phyloP scores from a whole-genome alignment of 1,140 invertebrate species.

The Hyles vespertilio region DNA sequence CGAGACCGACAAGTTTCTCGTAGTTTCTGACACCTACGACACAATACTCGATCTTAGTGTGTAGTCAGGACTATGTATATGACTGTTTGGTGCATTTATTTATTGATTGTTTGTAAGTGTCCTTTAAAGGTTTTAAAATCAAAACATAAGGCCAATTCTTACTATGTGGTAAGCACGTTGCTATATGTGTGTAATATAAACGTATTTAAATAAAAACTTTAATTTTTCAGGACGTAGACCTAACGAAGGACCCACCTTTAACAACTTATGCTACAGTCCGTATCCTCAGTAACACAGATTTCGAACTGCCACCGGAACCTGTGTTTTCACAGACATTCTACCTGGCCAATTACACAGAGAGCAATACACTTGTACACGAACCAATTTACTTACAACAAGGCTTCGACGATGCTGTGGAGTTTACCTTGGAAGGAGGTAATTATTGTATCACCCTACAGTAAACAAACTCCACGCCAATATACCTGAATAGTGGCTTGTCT shows the following conservation, averaged over 20 bases:
- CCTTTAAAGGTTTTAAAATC: too few relatives aligned
- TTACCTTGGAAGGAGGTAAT: slow-evolving; percentile 44
- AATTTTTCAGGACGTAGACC: slow-evolving; percentile 44
- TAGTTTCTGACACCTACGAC: too few relatives aligned
- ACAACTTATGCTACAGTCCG: slow-evolving; percentile 34
- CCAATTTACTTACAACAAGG: slow-evolving; percentile 45
- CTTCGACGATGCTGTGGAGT: slow-evolving; percentile 40
- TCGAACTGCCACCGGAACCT: slow-evolving; percentile 49
- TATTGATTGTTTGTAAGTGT: too few relatives aligned
- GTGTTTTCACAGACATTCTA: slow-evolving; percentile 51
- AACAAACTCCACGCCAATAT: too few relatives aligned
- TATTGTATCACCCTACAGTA: not conserved
- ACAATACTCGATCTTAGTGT: too few relatives aligned
- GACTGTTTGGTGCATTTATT: too few relatives aligned
- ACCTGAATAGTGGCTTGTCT: too few relatives aligned
- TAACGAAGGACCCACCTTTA: slow-evolving; percentile 37
- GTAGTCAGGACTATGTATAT: too few relatives aligned
- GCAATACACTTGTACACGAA: slow-evolving; percentile 34
- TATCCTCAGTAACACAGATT: slow-evolving; percentile 38
- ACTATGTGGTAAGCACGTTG: too few relatives aligned
- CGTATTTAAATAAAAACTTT: slow-evolving; percentile 3
- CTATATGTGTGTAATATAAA: too few relatives aligned
- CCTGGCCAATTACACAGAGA: slow-evolving; percentile 36
- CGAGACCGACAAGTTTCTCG: too few relatives aligned
- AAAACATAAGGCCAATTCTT: too few relatives aligned